phyloP scores from a whole-genome alignment of 2,113 vertebrate species.

The Cromileptes altivelis region DNA sequence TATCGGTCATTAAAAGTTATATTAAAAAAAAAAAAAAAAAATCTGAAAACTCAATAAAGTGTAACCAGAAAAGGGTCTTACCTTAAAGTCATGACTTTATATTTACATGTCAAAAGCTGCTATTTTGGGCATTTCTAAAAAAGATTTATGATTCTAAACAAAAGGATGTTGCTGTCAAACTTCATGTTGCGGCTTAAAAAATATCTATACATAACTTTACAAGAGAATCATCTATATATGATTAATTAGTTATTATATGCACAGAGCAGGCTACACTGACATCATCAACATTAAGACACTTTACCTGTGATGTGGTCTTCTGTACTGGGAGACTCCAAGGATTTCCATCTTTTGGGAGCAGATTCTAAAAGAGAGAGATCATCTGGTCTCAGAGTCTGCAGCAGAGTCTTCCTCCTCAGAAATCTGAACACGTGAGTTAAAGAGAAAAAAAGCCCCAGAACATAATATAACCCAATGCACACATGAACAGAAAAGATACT shows the following conservation, averaged over 20 bases:
- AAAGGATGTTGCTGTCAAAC: too few species aligned
- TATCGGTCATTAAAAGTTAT: too few species aligned
- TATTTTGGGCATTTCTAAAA: too few species aligned
- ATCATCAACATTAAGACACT: neutral
- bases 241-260: neutral
- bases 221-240: neutral
- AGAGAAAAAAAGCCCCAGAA: neutral
- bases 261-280: neutral
- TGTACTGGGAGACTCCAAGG: slow-evolving; percentile 71
- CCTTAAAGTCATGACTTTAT: too few species aligned
- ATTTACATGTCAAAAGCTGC: too few species aligned
- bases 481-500: slow-evolving; percentile 86
- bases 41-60: too few species aligned
- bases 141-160: too few species aligned
- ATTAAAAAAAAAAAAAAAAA: too few species aligned
- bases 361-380: slow-evolving; percentile 82
- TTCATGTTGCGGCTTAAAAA: too few species aligned
- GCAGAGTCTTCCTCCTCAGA: slow-evolving; percentile 85
- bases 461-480: neutral
- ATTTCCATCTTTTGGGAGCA: slow-evolving; percentile 86
- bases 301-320: slow-evolving; percentile 86
- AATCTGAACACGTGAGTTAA: slow-evolving; percentile 82
- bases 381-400: slow-evolving; percentile 79
- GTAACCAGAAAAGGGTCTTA: too few species aligned
- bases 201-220: too few species aligned